These are phyloP conservation scores for Aldrovandia affinis DNA, from an alignment of 2,797 vertebrate genomes.

Conservation along the genomic window DNA sequence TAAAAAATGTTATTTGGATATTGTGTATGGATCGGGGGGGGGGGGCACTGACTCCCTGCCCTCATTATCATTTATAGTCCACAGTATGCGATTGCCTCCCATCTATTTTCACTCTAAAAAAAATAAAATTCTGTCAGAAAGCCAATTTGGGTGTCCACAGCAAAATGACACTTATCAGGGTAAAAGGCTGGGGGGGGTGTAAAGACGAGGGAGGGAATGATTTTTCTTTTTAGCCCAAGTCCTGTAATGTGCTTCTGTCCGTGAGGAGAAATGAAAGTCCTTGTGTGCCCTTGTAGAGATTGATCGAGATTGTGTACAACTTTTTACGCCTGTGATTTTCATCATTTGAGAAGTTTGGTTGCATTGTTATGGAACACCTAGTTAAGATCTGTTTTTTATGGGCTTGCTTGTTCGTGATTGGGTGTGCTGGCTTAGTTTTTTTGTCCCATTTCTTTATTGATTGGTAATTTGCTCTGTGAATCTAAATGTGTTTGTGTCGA, in stretches of 20 bases:
- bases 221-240: background rate
- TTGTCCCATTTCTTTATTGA: background rate
- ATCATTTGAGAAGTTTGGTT: background rate
- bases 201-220: background rate
- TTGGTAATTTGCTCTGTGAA: background rate
- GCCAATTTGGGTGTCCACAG: background rate
- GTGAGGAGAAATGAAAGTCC: background rate
- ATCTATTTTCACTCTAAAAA: background rate
- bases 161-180: background rate
- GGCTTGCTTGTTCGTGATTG: too few relatives aligned
- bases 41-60: background rate
- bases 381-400: background rate
- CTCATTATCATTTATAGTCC: background rate
- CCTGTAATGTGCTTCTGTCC: background rate
- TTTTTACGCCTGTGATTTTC: background rate
- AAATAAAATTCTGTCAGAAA: background rate
- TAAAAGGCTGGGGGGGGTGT: background rate
- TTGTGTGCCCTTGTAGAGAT: background rate
- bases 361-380: background rate
- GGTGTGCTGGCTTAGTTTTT: background rate
- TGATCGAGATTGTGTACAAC: background rate
- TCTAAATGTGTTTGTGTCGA: background rate
- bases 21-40: background rate
- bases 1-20: background rate
- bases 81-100: background rate